Conservation (phyloP, 2,113 vertebrate genomes). For the Nothocercus julius region DNA sequence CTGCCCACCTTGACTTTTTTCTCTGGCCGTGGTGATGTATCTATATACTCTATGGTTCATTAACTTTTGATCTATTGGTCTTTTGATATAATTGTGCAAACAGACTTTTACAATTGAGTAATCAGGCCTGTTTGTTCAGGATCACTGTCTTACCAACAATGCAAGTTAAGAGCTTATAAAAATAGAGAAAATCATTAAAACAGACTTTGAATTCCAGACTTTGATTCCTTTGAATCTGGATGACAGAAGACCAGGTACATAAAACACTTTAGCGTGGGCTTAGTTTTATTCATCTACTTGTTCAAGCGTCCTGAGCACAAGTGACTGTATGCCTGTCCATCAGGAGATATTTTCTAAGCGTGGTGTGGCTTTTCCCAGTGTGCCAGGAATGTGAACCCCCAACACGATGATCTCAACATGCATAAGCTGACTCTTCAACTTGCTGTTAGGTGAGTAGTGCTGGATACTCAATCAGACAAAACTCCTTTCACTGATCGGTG, state of each 20-base stretch:
- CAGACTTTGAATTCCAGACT: too few relatives aligned
- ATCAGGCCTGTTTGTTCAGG: not conserved
- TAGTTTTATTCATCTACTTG: not conserved
- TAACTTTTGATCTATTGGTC: not conserved
- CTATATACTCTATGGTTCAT: not conserved
- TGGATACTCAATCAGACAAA: not conserved
- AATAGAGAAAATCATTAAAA: not conserved
- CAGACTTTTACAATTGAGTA: not conserved
- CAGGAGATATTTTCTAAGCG: not conserved
- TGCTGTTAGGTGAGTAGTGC: not conserved
- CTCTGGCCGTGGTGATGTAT: not conserved
- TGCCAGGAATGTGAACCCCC: not conserved
- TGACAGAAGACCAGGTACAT: not conserved
- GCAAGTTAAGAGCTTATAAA: not conserved
- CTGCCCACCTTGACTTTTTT: not conserved
- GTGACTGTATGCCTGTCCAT: not conserved
- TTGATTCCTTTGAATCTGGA: too few relatives aligned
- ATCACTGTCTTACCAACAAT: not conserved
- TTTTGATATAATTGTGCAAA: not conserved
- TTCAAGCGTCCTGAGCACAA: not conserved
- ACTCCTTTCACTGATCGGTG: not conserved
- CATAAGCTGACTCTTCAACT: not conserved
- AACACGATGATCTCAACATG: not conserved
- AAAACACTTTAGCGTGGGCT: not conserved
- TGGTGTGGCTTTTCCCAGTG: not conserved